Evolutionary conservation across 2,113 vertebrate genomes (phyloP).

Genomic region (Osmerus mordax): DNA sequence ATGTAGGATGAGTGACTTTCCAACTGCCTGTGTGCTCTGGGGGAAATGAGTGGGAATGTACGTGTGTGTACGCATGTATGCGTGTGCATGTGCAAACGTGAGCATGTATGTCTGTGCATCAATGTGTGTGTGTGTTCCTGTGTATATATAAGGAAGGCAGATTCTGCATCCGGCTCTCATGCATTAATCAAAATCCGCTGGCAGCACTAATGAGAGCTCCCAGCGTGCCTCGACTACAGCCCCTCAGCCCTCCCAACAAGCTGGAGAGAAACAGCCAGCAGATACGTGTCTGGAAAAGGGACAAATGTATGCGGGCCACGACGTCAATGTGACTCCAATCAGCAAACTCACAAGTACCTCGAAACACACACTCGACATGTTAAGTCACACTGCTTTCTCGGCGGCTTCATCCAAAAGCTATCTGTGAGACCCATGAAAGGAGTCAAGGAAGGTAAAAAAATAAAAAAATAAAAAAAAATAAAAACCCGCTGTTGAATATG

Average conservation of each 20-base stretch:
- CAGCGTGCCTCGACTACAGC: not conserved
- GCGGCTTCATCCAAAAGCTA: too few species aligned
- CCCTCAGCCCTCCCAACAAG: not conserved
- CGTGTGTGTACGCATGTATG: not conserved
- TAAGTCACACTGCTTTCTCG: too few species aligned
- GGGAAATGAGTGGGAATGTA: not conserved
- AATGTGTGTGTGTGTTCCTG: not conserved
- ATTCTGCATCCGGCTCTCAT: not conserved
- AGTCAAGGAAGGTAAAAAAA: not conserved
- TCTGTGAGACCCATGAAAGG: not conserved
- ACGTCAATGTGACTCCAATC: too few species aligned
- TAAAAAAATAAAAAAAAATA: not conserved
- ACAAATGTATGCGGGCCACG: too few species aligned
- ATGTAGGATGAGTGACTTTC: slow-evolving; percentile 21
- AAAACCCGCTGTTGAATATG: too few species aligned
- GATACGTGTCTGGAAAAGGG: not conserved
- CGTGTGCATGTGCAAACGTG: not conserved
- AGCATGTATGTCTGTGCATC: not conserved
- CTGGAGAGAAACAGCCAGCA: not conserved
- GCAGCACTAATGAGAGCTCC: not conserved
- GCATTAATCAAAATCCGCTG: slow-evolving; percentile 2
- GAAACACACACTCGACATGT: too few species aligned
- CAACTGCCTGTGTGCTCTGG: not conserved
- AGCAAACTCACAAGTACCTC: too few species aligned
- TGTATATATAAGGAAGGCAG: not conserved